Percentiles rank a stretch among this genome's conserved stretches.
Evolutionary conservation across 2,113 vertebrate species (phyloP).

Genomic region (Cottus gobio): DNA sequence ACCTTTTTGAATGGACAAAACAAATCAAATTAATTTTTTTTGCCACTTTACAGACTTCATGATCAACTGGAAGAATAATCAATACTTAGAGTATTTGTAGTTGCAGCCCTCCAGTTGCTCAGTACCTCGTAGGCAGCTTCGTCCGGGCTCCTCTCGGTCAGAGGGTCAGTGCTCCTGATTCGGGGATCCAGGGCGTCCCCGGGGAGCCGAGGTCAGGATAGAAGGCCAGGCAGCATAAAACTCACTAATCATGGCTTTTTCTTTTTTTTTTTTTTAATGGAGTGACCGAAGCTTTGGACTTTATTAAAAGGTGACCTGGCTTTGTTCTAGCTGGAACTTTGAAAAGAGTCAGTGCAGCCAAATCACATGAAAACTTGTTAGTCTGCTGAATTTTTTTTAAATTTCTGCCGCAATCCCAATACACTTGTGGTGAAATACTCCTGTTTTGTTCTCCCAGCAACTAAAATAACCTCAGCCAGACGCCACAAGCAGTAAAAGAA

Average conservation of each 20-base stretch:
- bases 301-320: slow-evolving; percentile 5
- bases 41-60: neutral
- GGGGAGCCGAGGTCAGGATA: slow-evolving; percentile 13
- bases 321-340: neutral
- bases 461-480: neutral
- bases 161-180: neutral
- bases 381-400: neutral
- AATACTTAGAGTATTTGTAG: neutral
- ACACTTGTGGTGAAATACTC: neutral
- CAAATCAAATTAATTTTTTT: no score
- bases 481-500: neutral
- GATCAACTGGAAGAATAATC: neutral
- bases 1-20: neutral
- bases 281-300: neutral
- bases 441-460: neutral
- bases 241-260: slow-evolving; percentile 1
- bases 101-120: no score
- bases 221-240: neutral
- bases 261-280: neutral
- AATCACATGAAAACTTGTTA: neutral
- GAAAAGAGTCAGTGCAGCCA: neutral
- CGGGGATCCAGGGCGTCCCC: neutral
- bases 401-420: neutral
- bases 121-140: no score
- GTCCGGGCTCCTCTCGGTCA: no score